Percentiles rank a stretch among this genome's conserved stretches.
Evolutionary conservation across 1,140 invertebrate genomes (phyloP).

Genomic region (Drosophila bocqueti): DNA sequence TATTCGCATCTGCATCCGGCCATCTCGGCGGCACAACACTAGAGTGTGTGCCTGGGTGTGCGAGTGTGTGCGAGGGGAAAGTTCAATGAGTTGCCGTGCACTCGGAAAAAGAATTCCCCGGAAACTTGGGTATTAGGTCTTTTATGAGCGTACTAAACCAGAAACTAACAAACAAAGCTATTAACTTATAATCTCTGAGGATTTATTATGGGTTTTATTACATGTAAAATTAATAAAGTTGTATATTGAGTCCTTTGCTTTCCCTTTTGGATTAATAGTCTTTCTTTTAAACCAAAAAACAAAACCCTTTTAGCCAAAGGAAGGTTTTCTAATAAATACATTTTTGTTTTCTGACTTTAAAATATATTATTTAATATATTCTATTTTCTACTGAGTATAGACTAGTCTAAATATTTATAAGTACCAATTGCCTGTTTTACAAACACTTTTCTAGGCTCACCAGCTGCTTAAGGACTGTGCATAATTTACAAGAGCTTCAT

Average conservation of each 20-base stretch:
- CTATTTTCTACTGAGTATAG: neutral
- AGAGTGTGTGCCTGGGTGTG: neutral
- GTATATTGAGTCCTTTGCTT: no score
- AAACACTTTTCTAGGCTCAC: no score
- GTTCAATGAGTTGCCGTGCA: constrained; percentile 11
- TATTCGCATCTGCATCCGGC: constrained; percentile 11
- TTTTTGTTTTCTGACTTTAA: neutral
- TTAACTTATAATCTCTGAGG: neutral
- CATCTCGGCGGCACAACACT: constrained; percentile 7
- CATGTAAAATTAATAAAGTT: neutral
- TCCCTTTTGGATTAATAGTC: no score
- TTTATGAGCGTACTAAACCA: neutral
- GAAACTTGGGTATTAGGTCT: neutral
- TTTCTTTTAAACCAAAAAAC: neutral
- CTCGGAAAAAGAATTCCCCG: constrained; percentile 11
- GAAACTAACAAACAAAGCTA: neutral
- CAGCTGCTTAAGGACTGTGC: neutral
- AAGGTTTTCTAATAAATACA: neutral
- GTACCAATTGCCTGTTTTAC: neutral
- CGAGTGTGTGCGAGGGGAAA: neutral
- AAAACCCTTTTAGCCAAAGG: neutral
- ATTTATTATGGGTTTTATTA: neutral
- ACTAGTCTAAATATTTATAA: neutral
- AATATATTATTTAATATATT: neutral
- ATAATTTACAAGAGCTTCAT: neutral